phyloP scores from a whole-genome alignment of 2,888 invertebrate genomes.

The Megamerina dolium region DNA sequence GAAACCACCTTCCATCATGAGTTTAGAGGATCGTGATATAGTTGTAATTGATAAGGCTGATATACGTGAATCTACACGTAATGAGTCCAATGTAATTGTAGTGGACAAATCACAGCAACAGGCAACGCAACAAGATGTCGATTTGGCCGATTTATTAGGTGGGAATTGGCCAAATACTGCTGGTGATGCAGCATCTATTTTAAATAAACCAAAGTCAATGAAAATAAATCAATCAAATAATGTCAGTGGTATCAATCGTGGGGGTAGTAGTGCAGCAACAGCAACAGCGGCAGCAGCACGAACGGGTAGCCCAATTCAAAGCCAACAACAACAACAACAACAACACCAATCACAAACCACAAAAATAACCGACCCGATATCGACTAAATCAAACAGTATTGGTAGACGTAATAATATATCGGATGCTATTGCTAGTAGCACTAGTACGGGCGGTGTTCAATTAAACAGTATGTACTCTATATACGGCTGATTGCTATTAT shows the following conservation, averaged over 20 bases:
- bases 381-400: no score
- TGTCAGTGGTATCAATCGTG: conserved; percentile 25
- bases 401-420: no score
- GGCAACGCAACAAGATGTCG: conserved; percentile 41
- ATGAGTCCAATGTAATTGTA: conserved; percentile 37
- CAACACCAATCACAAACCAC: no score
- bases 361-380: no score
- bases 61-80: conserved; percentile 37
- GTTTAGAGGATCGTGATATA: conserved; percentile 37
- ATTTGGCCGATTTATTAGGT: conserved; percentile 41
- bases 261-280: conserved; percentile 24
- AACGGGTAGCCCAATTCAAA: no score
- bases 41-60: conserved; percentile 41
- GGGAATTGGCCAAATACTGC: conserved; percentile 43
- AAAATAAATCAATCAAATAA: conserved; percentile 18
- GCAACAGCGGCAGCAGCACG: conserved; percentile 35
- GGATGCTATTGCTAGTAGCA: no score
- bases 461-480: no score
- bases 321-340: no score
- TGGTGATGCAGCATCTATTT: conserved; percentile 40
- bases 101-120: conserved; percentile 31
- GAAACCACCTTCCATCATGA: conserved; percentile 21
- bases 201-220: conserved; percentile 29
- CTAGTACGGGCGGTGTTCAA: no score
- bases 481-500: no score